A percentile compares a stretch with the other conserved stretches of the same genome.
phyloP scores from a whole-genome alignment of 2,888 invertebrate species.

The Cephonodes hylas region DNA sequence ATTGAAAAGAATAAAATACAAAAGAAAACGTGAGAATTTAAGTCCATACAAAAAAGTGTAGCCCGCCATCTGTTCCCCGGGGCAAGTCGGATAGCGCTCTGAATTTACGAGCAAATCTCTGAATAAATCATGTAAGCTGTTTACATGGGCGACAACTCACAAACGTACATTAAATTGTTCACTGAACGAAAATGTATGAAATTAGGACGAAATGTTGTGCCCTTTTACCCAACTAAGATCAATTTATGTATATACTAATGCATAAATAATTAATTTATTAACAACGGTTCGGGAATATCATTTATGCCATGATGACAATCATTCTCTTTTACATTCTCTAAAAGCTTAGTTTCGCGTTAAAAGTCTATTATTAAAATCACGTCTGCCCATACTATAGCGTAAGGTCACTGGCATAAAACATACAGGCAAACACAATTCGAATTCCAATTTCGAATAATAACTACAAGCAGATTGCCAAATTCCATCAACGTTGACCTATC shows the following conservation, averaged over 20 bases:
- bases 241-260: too few species aligned
- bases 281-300: background rate
- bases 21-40: slow-evolving; percentile 50
- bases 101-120: slow-evolving; percentile 51
- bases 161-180: background rate
- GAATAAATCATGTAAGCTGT: slow-evolving; percentile 52
- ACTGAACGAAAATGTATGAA: background rate
- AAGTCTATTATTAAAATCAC: too few species aligned
- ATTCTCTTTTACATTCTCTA: background rate
- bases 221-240: too few species aligned
- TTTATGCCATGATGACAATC: too few species aligned
- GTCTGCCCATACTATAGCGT: too few species aligned
- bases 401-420: too few species aligned
- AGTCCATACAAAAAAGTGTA: slow-evolving; percentile 48
- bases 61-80: slow-evolving; percentile 57
- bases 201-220: background rate
- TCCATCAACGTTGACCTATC: too few species aligned
- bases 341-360: background rate
- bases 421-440: too few species aligned
- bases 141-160: slow-evolving; percentile 23
- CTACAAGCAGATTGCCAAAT: too few species aligned
- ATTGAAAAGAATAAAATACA: background rate
- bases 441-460: too few species aligned
- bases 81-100: slow-evolving; percentile 36
- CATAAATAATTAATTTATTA: too few species aligned